These are phyloP conservation scores for Calidris pygmaea DNA, from an alignment of 2,113 vertebrate species.

Conservation along the genomic window DNA sequence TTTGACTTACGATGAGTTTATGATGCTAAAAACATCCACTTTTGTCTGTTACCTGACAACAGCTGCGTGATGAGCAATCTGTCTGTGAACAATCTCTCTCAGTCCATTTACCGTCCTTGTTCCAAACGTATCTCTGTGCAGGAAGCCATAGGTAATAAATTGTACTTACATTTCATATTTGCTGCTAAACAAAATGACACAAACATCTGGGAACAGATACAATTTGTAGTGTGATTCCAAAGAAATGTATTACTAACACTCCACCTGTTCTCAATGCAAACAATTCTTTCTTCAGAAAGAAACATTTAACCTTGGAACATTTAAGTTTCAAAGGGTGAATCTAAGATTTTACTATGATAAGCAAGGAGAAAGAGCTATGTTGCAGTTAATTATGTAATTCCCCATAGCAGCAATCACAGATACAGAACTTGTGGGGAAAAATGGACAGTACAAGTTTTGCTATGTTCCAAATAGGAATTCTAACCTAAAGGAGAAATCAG, in stretches of 20 bases:
- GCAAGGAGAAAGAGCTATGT: not conserved
- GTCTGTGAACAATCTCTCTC: constrained; percentile 4
- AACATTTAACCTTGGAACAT: not conserved
- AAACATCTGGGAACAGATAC: not conserved
- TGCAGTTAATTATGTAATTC: not conserved
- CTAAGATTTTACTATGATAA: not conserved
- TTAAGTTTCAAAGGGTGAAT: not conserved
- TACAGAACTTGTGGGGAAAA: not conserved
- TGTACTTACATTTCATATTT: not conserved
- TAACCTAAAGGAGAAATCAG: not conserved
- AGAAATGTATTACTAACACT: not conserved
- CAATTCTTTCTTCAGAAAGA: not conserved
- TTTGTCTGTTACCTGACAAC: constrained; percentile 9
- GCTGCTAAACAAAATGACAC: not conserved
- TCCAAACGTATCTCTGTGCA: not conserved
- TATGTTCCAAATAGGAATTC: not conserved
- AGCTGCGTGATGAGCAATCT: not conserved
- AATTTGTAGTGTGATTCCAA: not conserved
- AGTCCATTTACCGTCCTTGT: not conserved
- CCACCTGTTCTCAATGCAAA: not conserved
- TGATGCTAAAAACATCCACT: not conserved
- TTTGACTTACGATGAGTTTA: not conserved
- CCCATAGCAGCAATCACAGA: not conserved
- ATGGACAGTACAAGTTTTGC: not conserved
- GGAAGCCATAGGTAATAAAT: not conserved